Conservation (phyloP, 2,888 invertebrate species). For the Trachelus stipa region DNA sequence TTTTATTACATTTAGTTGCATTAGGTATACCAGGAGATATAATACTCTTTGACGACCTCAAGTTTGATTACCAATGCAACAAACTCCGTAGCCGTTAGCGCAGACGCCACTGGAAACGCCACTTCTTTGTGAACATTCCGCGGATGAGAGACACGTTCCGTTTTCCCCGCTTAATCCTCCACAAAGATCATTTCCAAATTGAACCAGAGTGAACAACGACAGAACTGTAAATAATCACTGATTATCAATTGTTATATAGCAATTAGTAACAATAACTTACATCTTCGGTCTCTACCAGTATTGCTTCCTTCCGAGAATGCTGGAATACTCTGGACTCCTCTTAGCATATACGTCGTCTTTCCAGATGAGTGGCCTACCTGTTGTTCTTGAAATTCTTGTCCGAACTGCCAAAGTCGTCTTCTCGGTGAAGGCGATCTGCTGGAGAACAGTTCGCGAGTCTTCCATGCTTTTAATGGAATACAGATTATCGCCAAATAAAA, state of each 20-base stretch:
- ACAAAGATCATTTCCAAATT: constrained; percentile 83
- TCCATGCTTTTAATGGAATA: constrained; percentile 28
- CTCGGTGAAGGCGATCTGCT: constrained; percentile 18
- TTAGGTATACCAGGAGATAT: neutral
- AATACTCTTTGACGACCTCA: constrained; percentile 15
- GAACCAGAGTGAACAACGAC: constrained; percentile 83
- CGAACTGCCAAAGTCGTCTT: constrained; percentile 29
- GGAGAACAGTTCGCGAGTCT: constrained; percentile 13
- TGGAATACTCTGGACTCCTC: neutral
- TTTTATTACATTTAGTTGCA: neutral
- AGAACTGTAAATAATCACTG: constrained; percentile 71
- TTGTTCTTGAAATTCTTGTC: constrained; percentile 9
- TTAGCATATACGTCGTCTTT: neutral
- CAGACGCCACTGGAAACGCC: constrained; percentile 84
- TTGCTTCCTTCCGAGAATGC: constrained; percentile 10
- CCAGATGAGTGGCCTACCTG: neutral
- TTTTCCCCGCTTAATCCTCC: constrained; percentile 81
- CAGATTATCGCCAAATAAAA: neutral
- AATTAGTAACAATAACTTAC: neutral
- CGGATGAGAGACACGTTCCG: constrained; percentile 81
- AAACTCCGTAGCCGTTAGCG: constrained; percentile 82
- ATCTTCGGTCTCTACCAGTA: constrained; percentile 15
- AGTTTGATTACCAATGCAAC: constrained; percentile 77
- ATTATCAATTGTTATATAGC: neutral
- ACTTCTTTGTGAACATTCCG: constrained; percentile 78